Evolutionary conservation across 2,113 vertebrate genomes (phyloP).

Genomic region (Daubentonia madagascariensis): DNA sequence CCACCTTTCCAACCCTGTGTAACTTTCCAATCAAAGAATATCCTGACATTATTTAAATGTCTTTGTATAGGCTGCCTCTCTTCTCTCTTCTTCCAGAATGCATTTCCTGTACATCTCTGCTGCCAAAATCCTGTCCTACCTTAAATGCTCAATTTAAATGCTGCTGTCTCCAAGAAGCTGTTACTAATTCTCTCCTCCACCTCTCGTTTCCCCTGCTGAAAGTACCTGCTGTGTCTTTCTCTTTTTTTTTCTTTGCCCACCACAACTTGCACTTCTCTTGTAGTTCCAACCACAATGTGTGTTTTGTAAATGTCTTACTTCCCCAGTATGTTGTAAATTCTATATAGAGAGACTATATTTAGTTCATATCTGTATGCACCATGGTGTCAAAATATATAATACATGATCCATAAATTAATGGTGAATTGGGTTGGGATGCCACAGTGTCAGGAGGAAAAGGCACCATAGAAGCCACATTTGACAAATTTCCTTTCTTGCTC

Average conservation of each 20-base stretch:
- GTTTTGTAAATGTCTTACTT: conserved; percentile 9
- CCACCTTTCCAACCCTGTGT: background rate
- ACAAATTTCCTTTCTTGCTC: background rate
- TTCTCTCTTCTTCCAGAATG: background rate
- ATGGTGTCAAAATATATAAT: background rate
- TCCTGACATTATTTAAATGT: background rate
- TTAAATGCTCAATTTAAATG: background rate
- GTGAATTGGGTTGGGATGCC: background rate
- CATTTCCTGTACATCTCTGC: background rate
- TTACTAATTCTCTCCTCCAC: background rate
- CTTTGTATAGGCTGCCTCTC: background rate
- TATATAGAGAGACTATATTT: background rate
- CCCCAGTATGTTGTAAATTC: background rate
- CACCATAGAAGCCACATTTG: background rate
- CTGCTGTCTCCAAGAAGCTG: background rate
- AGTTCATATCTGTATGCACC: background rate
- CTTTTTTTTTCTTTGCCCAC: background rate
- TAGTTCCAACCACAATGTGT: background rate
- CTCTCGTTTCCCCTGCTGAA: background rate
- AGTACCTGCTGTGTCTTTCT: background rate
- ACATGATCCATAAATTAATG: background rate
- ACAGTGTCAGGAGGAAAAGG: background rate
- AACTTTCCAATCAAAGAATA: background rate
- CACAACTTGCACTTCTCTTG: background rate
- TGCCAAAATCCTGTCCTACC: conserved; percentile 15